Conservation (phyloP, 2,888 invertebrate genomes). For the Phengaris arion region DNA sequence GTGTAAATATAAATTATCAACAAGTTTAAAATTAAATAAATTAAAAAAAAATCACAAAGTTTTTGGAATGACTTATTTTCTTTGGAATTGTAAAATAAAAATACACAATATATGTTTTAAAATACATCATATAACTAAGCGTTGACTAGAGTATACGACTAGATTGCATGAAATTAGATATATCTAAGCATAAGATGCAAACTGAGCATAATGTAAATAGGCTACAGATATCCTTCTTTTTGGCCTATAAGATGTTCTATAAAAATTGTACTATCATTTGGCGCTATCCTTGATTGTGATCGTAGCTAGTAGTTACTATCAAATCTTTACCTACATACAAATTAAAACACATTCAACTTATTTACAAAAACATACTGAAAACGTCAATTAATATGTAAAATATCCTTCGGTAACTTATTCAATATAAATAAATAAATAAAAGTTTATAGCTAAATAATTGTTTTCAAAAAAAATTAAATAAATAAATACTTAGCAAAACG, state of each 20-base stretch:
- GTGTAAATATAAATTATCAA: conserved; percentile 46
- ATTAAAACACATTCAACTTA: neutral
- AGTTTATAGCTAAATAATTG: neutral
- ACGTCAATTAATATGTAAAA: neutral
- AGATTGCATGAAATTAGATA: conserved; percentile 31
- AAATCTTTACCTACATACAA: neutral
- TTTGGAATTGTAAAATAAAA: conserved; percentile 28
- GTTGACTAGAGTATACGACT: conserved; percentile 31
- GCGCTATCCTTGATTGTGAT: conserved; percentile 9
- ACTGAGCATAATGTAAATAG: conserved; percentile 2
- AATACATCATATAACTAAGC: conserved; percentile 16
- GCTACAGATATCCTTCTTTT: neutral
- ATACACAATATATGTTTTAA: conserved; percentile 28
- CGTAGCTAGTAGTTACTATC: neutral
- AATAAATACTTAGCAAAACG: neutral
- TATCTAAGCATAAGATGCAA: conserved; percentile 9
- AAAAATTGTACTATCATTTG: conserved; percentile 22
- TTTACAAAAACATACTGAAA: conserved; percentile 8
- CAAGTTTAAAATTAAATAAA: conserved; percentile 42
- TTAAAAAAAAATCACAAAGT: conserved; percentile 36
- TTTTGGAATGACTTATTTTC: conserved; percentile 15
- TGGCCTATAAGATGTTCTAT: conserved; percentile 11
- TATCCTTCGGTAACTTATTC: neutral
- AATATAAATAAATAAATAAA: neutral
- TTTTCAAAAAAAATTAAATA: neutral